A percentile compares a stretch with the other conserved stretches of the same genome.
Conservation (phyloP, 2,888 invertebrate species). For the Glyphotaelius pellucidus region DNA sequence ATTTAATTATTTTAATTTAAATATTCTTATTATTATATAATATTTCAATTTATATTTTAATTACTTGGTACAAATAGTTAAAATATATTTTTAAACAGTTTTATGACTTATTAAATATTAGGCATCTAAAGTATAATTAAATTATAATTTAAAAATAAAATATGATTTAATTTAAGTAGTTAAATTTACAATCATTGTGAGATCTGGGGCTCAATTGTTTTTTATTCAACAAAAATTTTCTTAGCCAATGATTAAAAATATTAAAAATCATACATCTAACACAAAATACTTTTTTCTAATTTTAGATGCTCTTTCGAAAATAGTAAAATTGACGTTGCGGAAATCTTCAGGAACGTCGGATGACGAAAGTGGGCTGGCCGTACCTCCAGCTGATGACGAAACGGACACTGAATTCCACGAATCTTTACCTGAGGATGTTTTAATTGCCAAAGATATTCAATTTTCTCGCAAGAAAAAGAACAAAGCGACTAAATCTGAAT, state of each 20-base stretch:
- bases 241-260: background rate
- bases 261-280: background rate
- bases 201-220: background rate
- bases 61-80: no score
- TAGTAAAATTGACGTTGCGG: slow-evolving; percentile 79
- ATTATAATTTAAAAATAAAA: no score
- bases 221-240: background rate
- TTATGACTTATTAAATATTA: no score
- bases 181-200: background rate
- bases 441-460: slow-evolving; percentile 76
- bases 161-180: no score
- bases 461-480: slow-evolving; percentile 68
- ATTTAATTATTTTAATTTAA: no score
- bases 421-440: slow-evolving; percentile 80
- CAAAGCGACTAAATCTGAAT: slow-evolving; percentile 69
- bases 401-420: slow-evolving; percentile 86
- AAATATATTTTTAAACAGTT: no score
- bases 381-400: slow-evolving; percentile 77
- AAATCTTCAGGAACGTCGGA: slow-evolving; percentile 79
- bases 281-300: background rate
- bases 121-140: no score
- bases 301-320: slow-evolving; percentile 77
- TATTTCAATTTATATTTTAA: no score
- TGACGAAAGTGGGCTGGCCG: slow-evolving; percentile 73
- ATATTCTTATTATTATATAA: no score